These are phyloP conservation scores for Ivindomyrus marchei DNA, from an alignment of 2,113 vertebrate genomes.

Conservation along the genomic window DNA sequence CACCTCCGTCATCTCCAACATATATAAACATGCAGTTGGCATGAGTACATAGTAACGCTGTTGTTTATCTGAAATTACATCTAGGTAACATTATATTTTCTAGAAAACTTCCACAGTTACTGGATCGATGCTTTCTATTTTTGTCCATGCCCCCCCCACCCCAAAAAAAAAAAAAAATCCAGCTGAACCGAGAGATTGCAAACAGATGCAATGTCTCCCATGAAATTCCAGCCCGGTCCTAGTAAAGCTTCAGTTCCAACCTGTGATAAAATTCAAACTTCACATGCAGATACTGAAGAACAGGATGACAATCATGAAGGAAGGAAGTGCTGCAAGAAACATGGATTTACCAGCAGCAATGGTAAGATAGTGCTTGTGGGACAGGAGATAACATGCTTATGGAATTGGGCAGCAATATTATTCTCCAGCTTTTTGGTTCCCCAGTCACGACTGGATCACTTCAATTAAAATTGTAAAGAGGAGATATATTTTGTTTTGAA, in stretches of 20 bases:
- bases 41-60: background rate
- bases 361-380: background rate
- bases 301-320: background rate
- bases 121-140: slow-evolving; percentile 1
- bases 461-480: background rate
- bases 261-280: background rate
- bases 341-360: background rate
- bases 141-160: background rate
- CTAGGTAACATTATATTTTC: background rate
- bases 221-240: background rate
- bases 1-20: background rate
- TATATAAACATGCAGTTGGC: background rate
- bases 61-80: background rate
- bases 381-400: background rate
- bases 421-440: background rate
- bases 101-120: background rate
- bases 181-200: background rate
- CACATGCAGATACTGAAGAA: background rate
- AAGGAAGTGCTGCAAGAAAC: background rate
- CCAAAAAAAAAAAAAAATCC: background rate
- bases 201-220: background rate
- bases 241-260: background rate
- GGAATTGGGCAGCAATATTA: background rate
- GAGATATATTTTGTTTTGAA: background rate
- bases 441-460: background rate